Percentiles rank a stretch among this genome's conserved stretches.
These are phyloP conservation scores for Aplodontia rufa DNA, from an alignment of 2,113 vertebrate genomes.

Conservation along the genomic window DNA sequence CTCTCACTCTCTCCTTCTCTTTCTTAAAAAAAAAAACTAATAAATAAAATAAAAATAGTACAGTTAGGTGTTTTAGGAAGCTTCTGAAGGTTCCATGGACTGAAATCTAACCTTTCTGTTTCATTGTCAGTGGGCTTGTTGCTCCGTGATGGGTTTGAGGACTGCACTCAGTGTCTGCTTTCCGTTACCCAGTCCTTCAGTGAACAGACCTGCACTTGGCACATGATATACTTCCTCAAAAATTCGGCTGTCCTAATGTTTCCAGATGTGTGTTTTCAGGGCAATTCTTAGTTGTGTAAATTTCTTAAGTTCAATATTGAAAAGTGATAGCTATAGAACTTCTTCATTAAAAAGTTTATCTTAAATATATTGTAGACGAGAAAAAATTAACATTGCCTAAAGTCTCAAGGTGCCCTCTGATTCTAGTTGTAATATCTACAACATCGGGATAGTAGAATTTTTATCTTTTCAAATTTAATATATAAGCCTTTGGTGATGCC, in stretches of 20 bases:
- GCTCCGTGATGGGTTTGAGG: not conserved
- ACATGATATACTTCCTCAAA: not conserved
- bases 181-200: not conserved
- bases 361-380: not conserved
- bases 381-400: not conserved
- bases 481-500: constrained; percentile 67
- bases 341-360: not conserved
- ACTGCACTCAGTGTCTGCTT: not conserved
- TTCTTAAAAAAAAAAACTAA: too few species aligned
- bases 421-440: not conserved
- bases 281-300: constrained; percentile 17
- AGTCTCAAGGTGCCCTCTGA: not conserved
- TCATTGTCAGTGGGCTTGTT: not conserved
- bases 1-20: too few species aligned
- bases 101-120: not conserved
- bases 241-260: not conserved
- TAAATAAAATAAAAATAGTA: too few species aligned
- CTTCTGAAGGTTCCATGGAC: not conserved
- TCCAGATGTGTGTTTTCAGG: not conserved
- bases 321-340: not conserved
- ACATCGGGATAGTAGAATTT: not conserved
- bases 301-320: not conserved
- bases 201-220: not conserved
- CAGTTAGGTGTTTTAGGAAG: too few species aligned
- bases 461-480: constrained; percentile 18